Percentiles rank a stretch among this genome's conserved stretches.
phyloP scores from a whole-genome alignment of 2,888 invertebrate genomes.

The Odontocolon sp. region DNA sequence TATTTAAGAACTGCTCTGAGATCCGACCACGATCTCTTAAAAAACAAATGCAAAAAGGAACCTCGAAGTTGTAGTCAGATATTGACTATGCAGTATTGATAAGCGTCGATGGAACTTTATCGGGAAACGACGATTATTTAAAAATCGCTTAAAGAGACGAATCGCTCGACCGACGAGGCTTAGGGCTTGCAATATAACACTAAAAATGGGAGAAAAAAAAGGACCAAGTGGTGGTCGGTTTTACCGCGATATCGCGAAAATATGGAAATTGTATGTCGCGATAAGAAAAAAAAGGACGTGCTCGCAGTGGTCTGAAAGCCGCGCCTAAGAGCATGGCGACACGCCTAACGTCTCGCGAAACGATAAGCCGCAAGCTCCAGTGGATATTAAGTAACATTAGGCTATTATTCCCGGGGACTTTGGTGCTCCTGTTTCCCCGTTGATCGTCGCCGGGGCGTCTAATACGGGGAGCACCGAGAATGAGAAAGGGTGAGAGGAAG shows the following conservation, averaged over 20 bases:
- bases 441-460: slow-evolving; percentile 26
- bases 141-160: slow-evolving; percentile 34
- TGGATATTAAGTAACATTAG: slow-evolving; percentile 69
- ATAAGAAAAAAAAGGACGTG: slow-evolving; percentile 45
- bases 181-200: slow-evolving; percentile 12
- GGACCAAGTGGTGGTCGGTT: slow-evolving; percentile 43
- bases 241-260: slow-evolving; percentile 64
- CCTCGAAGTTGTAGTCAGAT: no score
- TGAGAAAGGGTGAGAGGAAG: slow-evolving; percentile 12
- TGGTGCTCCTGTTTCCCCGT: slow-evolving; percentile 46
- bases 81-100: no score
- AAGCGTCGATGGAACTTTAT: not conserved
- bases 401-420: slow-evolving; percentile 63
- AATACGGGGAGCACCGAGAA: slow-evolving; percentile 19
- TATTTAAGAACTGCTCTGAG: no score
- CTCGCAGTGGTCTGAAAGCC: slow-evolving; percentile 33
- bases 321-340: slow-evolving; percentile 58
- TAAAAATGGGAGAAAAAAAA: slow-evolving; percentile 23
- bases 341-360: slow-evolving; percentile 50
- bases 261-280: slow-evolving; percentile 67
- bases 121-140: slow-evolving; percentile 41
- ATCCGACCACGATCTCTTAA: no score
- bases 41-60: no score
- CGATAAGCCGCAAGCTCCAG: slow-evolving; percentile 59
- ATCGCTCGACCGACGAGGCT: not conserved